A percentile compares a stretch with the other conserved stretches of the same genome.
phyloP scores from a whole-genome alignment of 2,113 vertebrate genomes.

The Ictalurus furcatus region DNA sequence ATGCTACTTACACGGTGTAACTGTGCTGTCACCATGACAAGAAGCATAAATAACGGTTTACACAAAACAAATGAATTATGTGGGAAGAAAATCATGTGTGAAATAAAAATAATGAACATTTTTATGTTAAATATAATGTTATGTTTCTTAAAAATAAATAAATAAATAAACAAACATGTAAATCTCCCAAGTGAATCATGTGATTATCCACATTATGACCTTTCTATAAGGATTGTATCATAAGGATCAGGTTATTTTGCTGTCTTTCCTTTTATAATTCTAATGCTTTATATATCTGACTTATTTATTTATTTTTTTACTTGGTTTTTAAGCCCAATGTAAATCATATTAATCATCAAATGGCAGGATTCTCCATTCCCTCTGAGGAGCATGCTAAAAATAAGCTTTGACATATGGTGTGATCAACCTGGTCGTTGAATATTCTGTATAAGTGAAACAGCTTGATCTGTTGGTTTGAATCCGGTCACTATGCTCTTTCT shows the following conservation, averaged over 20 bases:
- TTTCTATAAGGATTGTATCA: not conserved
- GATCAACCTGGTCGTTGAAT: not conserved
- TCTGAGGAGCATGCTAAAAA: not conserved
- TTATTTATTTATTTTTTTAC: not conserved
- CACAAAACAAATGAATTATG: no score
- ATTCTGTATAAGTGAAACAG: not conserved
- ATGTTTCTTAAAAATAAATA: no score
- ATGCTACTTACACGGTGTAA: no score
- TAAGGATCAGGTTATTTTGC: not conserved
- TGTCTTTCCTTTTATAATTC: not conserved
- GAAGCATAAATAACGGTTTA: no score
- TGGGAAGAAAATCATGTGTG: no score
- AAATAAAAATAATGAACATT: no score
- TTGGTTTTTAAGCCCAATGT: not conserved
- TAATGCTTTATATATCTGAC: not conserved
- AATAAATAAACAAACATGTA: no score
- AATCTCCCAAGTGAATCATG: not conserved
- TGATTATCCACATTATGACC: not conserved
- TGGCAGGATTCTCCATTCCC: not conserved
- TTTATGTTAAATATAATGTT: no score
- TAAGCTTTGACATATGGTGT: not conserved
- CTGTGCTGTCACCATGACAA: no score
- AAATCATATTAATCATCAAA: constrained; percentile 26
- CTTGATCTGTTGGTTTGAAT: not conserved
- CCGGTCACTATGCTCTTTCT: not conserved